These are phyloP conservation scores for Chaetops frenatus DNA, from an alignment of 2,113 vertebrate genomes.

Conservation along the genomic window DNA sequence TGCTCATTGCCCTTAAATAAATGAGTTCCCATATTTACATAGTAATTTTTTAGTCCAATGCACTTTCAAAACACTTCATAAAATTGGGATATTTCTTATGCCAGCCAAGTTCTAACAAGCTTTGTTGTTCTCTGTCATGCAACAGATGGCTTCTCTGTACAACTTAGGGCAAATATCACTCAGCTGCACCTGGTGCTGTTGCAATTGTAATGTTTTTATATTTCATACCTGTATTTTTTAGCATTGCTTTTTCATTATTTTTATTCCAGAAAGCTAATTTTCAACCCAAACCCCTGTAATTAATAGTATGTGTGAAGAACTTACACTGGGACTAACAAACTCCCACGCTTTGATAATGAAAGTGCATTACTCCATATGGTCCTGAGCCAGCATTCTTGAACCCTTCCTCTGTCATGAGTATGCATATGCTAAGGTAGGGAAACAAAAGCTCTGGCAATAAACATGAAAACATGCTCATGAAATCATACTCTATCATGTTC, in stretches of 20 bases:
- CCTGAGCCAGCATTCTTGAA: background rate
- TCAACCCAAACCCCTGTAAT: background rate
- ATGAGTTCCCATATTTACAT: background rate
- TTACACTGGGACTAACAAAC: background rate
- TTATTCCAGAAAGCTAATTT: background rate
- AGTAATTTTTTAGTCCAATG: background rate
- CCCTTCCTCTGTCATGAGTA: background rate
- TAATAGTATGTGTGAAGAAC: background rate
- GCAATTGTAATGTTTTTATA: background rate
- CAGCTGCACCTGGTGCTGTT: background rate
- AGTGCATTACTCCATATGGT: background rate
- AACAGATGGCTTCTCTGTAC: background rate
- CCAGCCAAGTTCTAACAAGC: background rate
- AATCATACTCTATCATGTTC: background rate
- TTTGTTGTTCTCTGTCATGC: background rate
- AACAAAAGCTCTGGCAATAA: background rate
- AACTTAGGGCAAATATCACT: background rate
- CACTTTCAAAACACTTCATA: background rate
- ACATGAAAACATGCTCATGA: background rate
- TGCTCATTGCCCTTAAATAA: background rate
- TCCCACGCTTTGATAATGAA: background rate
- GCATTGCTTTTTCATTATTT: background rate
- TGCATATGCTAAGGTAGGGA: background rate
- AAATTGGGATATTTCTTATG: background rate
- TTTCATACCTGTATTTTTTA: background rate